These are phyloP conservation scores for Drosophila athabasca DNA, from an alignment of 1,140 invertebrate genomes.

Conservation along the genomic window DNA sequence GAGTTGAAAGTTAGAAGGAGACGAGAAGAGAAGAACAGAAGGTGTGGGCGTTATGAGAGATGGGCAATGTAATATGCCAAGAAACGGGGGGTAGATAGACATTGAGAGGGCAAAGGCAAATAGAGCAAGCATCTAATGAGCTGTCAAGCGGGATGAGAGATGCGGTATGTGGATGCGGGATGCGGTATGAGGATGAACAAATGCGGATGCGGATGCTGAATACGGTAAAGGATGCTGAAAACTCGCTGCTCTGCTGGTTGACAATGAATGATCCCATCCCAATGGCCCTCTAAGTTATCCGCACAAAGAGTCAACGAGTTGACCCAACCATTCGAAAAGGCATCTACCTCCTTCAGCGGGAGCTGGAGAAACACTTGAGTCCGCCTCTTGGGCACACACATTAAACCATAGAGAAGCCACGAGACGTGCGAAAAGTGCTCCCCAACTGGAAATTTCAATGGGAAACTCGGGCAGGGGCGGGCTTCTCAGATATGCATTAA, in stretches of 20 bases:
- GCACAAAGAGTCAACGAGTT: background rate
- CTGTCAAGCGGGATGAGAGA: conserved; percentile 46
- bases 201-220: conserved; percentile 7
- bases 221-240: conserved; percentile 3
- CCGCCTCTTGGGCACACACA: conserved; percentile 52
- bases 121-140: conserved; percentile 76
- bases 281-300: conserved; percentile 1
- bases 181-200: conserved; percentile 15
- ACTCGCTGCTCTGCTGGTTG: background rate
- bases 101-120: conserved; percentile 56
- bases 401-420: conserved; percentile 42
- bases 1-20: conserved; percentile 34
- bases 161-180: conserved; percentile 20
- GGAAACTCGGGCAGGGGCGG: conserved; percentile 10
- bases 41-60: conserved; percentile 81
- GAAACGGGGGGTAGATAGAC: conserved; percentile 60
- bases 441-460: conserved; percentile 53
- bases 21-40: conserved; percentile 69
- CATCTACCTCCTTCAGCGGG: background rate
- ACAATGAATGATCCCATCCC: conserved; percentile 7
- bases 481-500: conserved; percentile 76
- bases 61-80: conserved; percentile 80
- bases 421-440: conserved; percentile 64
- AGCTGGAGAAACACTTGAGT: conserved; percentile 20
- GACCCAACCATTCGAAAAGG: conserved; percentile 16